A percentile compares a stretch with the other conserved stretches of the same genome.
These are phyloP conservation scores for Drosophila vallismaia DNA, from an alignment of 2,888 invertebrate species.

Conservation along the genomic window DNA sequence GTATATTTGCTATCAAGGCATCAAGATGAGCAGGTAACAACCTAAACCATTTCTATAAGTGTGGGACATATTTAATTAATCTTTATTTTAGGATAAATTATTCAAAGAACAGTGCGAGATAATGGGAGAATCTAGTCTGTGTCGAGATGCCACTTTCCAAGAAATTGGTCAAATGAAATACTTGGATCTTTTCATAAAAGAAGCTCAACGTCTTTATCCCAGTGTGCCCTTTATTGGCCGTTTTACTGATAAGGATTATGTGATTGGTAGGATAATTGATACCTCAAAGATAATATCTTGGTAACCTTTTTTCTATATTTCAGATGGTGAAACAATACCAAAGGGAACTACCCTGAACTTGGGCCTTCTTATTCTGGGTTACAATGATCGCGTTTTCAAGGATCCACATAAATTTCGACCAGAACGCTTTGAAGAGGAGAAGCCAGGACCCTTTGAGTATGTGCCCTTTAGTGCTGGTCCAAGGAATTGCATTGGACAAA, in stretches of 20 bases:
- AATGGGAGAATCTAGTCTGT: conserved; percentile 78
- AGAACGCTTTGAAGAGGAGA: conserved; percentile 84
- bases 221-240: conserved; percentile 81
- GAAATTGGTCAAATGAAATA: conserved; percentile 81
- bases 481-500: conserved; percentile 86
- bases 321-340: conserved; percentile 80
- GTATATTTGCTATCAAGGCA: conserved; percentile 85
- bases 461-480: conserved; percentile 88
- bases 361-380: conserved; percentile 73
- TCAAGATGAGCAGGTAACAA: conserved; percentile 84
- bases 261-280: conserved; percentile 69
- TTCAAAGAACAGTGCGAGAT: conserved; percentile 84
- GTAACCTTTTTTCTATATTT: not conserved
- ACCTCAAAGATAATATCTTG: not conserved
- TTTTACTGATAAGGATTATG: conserved; percentile 67
- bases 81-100: conserved; percentile 83
- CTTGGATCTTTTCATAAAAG: conserved; percentile 81
- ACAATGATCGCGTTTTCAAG: conserved; percentile 75
- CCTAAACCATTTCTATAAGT: not conserved
- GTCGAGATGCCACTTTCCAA: conserved; percentile 74
- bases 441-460: conserved; percentile 85
- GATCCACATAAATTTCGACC: conserved; percentile 84
- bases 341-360: conserved; percentile 69
- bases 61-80: not conserved
- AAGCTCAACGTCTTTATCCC: conserved; percentile 79